phyloP scores from a whole-genome alignment of 2,888 invertebrate genomes.

The Leptopilina drosophilae region DNA sequence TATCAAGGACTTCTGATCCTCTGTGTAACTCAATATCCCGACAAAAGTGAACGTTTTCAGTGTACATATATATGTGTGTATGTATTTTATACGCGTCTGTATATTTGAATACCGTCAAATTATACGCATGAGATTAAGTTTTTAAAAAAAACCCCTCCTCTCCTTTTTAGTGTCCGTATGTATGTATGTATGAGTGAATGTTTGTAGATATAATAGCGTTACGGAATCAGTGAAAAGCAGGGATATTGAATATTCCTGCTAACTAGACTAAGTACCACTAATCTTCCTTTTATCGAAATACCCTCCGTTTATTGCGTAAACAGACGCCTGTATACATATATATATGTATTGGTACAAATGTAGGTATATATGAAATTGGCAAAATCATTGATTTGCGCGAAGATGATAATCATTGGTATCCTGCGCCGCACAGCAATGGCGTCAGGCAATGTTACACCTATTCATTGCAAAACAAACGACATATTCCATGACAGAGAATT shows the following conservation, averaged over 20 bases:
- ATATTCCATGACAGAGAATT: constrained; percentile 38
- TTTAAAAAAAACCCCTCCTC: not conserved
- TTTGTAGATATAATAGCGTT: not conserved
- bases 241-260: constrained; percentile 2
- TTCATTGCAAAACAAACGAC: constrained; percentile 31
- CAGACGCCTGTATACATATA: not conserved
- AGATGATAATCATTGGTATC: constrained; percentile 36
- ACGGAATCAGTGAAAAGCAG: not conserved
- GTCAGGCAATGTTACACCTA: constrained; percentile 22
- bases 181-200: no score
- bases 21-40: not conserved
- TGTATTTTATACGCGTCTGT: not conserved
- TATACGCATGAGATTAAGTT: not conserved
- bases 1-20: not conserved
- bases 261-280: constrained; percentile 10
- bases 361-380: constrained; percentile 21
- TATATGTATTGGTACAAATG: no score
- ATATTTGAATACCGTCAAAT: not conserved
- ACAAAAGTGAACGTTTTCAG: not conserved
- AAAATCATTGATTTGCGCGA: constrained; percentile 40
- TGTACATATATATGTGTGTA: not conserved
- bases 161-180: not conserved
- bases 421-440: constrained; percentile 38
- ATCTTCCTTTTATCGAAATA: not conserved
- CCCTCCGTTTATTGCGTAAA: constrained; percentile 19